Conservation (phyloP, 2,888 invertebrate genomes). For the Autographa gamma region DNA sequence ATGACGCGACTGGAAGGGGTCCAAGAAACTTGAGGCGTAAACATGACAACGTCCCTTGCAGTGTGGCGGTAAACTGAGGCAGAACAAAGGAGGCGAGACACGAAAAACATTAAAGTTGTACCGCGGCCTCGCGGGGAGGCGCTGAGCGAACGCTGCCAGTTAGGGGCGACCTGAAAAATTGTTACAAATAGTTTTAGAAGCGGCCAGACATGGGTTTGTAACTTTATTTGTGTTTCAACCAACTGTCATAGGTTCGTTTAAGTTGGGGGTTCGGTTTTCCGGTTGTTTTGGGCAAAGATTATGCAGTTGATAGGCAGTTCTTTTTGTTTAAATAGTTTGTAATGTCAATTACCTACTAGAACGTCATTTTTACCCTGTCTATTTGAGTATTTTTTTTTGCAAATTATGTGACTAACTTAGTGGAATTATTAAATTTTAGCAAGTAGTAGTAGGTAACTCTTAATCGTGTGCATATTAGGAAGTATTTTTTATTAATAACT, state of each 20-base stretch:
- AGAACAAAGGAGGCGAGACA: constrained; percentile 51
- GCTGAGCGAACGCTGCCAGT: constrained; percentile 12
- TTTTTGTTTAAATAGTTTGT: too few species aligned
- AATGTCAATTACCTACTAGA: too few species aligned
- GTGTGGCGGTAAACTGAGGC: constrained; percentile 64
- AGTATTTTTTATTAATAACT: too few species aligned
- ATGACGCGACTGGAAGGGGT: constrained; percentile 74
- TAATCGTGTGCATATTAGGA: too few species aligned
- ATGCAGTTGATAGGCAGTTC: too few species aligned
- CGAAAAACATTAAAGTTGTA: constrained; percentile 66
- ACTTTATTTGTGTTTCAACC: constrained; percentile 3
- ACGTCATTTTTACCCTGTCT: too few species aligned
- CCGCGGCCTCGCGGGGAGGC: constrained; percentile 51
- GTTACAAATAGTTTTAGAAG: constrained; percentile 19
- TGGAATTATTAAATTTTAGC: too few species aligned
- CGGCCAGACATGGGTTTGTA: background rate
- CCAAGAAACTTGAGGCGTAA: constrained; percentile 80
- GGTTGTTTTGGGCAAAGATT: background rate
- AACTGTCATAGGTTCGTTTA: background rate
- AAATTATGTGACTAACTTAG: too few species aligned
- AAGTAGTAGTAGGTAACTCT: too few species aligned
- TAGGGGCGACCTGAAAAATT: constrained; percentile 36
- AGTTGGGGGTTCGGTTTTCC: background rate
- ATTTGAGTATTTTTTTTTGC: too few species aligned
- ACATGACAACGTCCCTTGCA: constrained; percentile 75